Conservation (phyloP, 2,113 vertebrate genomes). For the Chaenocephalus aceratus region DNA sequence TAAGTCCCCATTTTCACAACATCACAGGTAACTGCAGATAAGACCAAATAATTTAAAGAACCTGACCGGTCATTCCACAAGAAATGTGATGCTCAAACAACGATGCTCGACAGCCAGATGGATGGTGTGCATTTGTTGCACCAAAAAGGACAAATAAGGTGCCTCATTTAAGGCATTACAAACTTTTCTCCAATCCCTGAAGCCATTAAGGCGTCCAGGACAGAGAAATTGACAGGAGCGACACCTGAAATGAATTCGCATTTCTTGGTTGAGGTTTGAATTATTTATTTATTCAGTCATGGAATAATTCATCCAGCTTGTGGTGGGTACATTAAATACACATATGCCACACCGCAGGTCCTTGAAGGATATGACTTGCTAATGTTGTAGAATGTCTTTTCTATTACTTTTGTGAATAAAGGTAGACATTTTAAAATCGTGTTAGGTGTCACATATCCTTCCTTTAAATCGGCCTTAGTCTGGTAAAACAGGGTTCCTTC, state of each 20-base stretch:
- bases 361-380: neutral
- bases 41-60: slow-evolving; percentile 80
- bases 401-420: neutral
- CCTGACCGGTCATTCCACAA: slow-evolving; percentile 80
- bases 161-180: slow-evolving; percentile 72
- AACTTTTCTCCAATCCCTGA: slow-evolving; percentile 47
- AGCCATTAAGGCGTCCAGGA: slow-evolving; percentile 46
- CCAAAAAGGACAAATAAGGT: slow-evolving; percentile 78
- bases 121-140: slow-evolving; percentile 70
- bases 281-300: slow-evolving; percentile 29
- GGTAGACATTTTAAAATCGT: slow-evolving; percentile 1
- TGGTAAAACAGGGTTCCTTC: slow-evolving; percentile 6
- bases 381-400: neutral
- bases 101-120: slow-evolving; percentile 73
- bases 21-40: slow-evolving; percentile 80
- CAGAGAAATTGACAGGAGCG: slow-evolving; percentile 50
- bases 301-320: slow-evolving; percentile 2
- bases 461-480: neutral
- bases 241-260: slow-evolving; percentile 61
- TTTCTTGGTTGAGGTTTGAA: slow-evolving; percentile 24
- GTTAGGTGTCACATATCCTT: neutral
- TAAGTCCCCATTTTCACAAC: slow-evolving; percentile 73
- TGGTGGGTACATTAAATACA: slow-evolving; percentile 16
- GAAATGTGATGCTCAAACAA: slow-evolving; percentile 74
- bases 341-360: neutral